Percentiles rank a stretch among this genome's conserved stretches.
phyloP scores from a whole-genome alignment of 2,888 invertebrate species.

The Tillus elongatus region DNA sequence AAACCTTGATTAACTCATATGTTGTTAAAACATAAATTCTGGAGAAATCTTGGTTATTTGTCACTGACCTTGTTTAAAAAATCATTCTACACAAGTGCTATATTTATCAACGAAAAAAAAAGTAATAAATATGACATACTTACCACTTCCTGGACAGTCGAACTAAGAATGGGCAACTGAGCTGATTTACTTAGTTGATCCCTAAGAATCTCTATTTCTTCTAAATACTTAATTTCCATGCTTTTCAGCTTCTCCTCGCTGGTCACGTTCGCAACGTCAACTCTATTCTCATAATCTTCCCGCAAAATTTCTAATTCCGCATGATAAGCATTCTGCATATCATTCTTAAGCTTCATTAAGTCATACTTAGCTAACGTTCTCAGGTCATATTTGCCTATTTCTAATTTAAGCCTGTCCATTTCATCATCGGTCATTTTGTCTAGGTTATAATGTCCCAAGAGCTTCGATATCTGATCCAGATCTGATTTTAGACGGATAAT shows the following conservation, averaged over 20 bases:
- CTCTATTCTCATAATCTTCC: conserved; percentile 36
- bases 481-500: conserved; percentile 30
- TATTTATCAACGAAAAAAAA: conserved; percentile 9
- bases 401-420: conserved; percentile 24
- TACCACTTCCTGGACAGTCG: conserved; percentile 48
- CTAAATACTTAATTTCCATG: conserved; percentile 45
- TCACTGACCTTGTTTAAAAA: no score
- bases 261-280: conserved; percentile 40
- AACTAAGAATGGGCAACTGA: conserved; percentile 31
- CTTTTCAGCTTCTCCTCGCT: conserved; percentile 38
- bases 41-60: no score
- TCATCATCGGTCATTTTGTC: conserved; percentile 30
- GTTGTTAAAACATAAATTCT: no score
- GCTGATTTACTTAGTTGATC: conserved; percentile 42
- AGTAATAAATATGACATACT: conserved; percentile 21
- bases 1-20: no score
- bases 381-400: conserved; percentile 29
- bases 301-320: conserved; percentile 35
- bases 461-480: conserved; percentile 24
- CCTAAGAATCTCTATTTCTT: conserved; percentile 47
- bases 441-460: conserved; percentile 27
- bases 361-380: conserved; percentile 30
- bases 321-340: conserved; percentile 42
- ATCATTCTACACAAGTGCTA: conserved; percentile 12
- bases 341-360: conserved; percentile 24